Evolutionary conservation across 2,113 vertebrate genomes (phyloP).

Genomic region (Thinocorus orbignyianus): DNA sequence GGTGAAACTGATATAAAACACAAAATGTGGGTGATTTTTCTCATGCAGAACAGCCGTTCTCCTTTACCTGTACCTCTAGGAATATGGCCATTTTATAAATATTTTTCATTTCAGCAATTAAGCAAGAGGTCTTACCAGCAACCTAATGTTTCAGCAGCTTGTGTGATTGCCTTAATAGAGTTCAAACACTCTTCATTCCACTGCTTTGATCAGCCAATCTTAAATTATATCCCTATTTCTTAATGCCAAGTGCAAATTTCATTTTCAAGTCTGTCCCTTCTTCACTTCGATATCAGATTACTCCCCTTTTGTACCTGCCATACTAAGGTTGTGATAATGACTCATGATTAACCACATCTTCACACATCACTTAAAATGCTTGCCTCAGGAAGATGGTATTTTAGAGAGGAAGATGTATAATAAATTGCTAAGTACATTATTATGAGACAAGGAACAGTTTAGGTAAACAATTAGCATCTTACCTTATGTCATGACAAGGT

Average conservation of each 20-base stretch:
- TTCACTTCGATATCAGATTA: not conserved
- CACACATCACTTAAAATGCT: not conserved
- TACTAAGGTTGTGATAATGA: not conserved
- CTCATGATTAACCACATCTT: not conserved
- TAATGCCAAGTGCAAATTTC: not conserved
- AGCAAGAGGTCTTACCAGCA: not conserved
- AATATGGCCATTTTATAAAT: not conserved
- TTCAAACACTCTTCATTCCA: not conserved
- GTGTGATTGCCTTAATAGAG: not conserved
- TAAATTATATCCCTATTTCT: not conserved
- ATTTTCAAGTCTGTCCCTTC: not conserved
- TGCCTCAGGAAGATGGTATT: not conserved
- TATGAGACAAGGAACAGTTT: not conserved
- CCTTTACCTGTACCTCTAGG: not conserved
- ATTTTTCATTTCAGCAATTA: not conserved
- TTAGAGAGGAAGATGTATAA: not conserved
- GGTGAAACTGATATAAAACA: not conserved
- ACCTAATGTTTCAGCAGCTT: not conserved
- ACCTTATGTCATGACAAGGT: not conserved
- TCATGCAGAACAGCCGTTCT: not conserved
- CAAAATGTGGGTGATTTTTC: not conserved
- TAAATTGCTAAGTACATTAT: not conserved
- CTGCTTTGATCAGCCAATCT: not conserved
- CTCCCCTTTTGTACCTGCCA: not conserved
- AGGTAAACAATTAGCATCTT: not conserved